A percentile compares a stretch with the other conserved stretches of the same genome.
These are phyloP conservation scores for Schizaphis graminum DNA, from an alignment of 2,888 invertebrate species.

Conservation along the genomic window DNA sequence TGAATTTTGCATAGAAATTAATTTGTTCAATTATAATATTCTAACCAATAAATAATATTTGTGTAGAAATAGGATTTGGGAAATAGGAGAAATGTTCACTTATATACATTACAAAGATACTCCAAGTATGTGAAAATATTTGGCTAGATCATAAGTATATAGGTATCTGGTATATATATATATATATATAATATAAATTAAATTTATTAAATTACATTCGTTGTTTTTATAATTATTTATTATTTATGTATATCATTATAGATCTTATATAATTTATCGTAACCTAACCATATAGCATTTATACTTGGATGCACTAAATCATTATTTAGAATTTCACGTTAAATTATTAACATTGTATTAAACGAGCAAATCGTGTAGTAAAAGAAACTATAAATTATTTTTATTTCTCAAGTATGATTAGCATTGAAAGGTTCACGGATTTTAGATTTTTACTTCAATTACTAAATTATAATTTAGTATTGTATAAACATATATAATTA, in stretches of 20 bases:
- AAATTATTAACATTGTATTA: constrained; percentile 1
- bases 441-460: constrained; percentile 5
- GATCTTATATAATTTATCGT: background rate
- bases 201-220: background rate
- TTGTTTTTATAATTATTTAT: constrained; percentile 15
- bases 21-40: background rate
- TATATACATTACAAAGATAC: background rate
- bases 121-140: background rate
- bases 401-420: background rate
- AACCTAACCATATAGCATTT: background rate
- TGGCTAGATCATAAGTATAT: background rate
- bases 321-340: background rate
- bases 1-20: background rate
- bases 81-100: background rate
- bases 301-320: background rate
- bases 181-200: background rate
- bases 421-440: constrained; percentile 1
- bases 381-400: constrained; percentile 21
- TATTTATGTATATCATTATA: background rate
- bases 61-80: background rate
- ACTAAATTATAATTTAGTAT: background rate
- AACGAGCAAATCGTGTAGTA: constrained; percentile 29
- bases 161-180: too few relatives aligned
- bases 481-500: constrained; percentile 23
- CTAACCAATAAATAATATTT: background rate